Evolutionary conservation across 2,113 vertebrate genomes (phyloP), one percentile per base, ranked within the genome.

Genomic region (Hyla sarda): DNA sequence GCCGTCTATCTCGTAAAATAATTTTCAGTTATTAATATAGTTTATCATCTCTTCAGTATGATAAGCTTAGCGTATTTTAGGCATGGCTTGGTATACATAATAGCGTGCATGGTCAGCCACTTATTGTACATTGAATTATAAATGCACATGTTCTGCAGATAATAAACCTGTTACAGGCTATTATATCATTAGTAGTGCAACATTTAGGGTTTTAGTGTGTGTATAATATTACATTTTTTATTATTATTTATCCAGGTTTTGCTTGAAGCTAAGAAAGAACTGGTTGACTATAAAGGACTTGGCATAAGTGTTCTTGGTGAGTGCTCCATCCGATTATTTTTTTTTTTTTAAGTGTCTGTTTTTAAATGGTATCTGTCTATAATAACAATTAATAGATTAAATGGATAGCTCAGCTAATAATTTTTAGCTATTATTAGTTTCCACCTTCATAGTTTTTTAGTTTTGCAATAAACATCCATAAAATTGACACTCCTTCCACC

Each of bases 241-340:
- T 28, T 76, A 60, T 87, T 84, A 34, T 83, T 87, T 77, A 72
- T 11, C 50, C 91, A 99, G 98, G 98, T 99, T 16, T 92, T 99
- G 84, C 79, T 96, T 47, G 95, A 98, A 91, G 95, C 97, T 16
- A 97, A 99, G 88, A 96, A 96, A 87, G 97, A 99, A 87, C 75
- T 99, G 65, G 41, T 99, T 87, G 92, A 95, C 93, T 98, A 97
- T 92, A 95, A 87, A 86, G 94, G 94, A 83, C 88, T 92, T 23
- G 98, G 98, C 11, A 96, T 99, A 82, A 99, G 98, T 88, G 95
- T 99, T 88, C 96, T 99, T n/a, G 97, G 98, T 99, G 93, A 96
- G 96, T 89, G 48, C 71, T 54, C n/a, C n/a, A n/a, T n/a, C 7
- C 76, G 0, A 0, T 73, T 58, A 0, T 28, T 25, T n/a, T 58